A percentile compares a stretch with the other conserved stretches of the same genome.
Conservation (phyloP, 2,888 invertebrate species). For the Pegoplata infirma region DNA sequence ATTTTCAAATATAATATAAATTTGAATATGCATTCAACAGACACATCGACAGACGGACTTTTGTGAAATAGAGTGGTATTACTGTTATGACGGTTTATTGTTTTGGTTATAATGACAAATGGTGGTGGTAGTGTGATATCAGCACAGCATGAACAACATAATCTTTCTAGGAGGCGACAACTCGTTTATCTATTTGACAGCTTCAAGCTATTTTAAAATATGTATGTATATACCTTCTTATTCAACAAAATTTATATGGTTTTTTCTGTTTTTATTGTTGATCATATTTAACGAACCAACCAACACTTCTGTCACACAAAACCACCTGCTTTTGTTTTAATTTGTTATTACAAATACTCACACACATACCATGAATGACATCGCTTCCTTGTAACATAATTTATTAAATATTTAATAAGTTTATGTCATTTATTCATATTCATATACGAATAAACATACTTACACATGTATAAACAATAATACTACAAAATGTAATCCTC, state of each 20-base stretch:
- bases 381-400: slow-evolving; percentile 54
- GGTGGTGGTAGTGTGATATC: slow-evolving; percentile 1
- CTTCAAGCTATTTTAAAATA: slow-evolving; percentile 47
- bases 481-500: slow-evolving; percentile 42
- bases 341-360: no score
- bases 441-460: slow-evolving; percentile 12
- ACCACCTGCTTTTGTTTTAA: no score
- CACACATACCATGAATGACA: no score
- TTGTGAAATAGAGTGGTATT: no score
- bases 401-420: slow-evolving; percentile 57
- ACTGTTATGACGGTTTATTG: no score
- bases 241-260: no score
- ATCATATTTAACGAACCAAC: no score
- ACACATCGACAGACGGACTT: no score
- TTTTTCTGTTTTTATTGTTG: no score
- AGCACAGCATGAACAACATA: slow-evolving; percentile 48
- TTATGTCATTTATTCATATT: slow-evolving; percentile 37
- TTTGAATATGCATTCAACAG: no score
- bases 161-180: slow-evolving; percentile 58
- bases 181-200: slow-evolving; percentile 60
- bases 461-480: background rate
- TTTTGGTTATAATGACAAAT: background rate
- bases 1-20: no score
- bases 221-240: background rate
- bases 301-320: no score